phyloP scores from a whole-genome alignment of 2,797 vertebrate species.

The Apogon hyalosoma region DNA sequence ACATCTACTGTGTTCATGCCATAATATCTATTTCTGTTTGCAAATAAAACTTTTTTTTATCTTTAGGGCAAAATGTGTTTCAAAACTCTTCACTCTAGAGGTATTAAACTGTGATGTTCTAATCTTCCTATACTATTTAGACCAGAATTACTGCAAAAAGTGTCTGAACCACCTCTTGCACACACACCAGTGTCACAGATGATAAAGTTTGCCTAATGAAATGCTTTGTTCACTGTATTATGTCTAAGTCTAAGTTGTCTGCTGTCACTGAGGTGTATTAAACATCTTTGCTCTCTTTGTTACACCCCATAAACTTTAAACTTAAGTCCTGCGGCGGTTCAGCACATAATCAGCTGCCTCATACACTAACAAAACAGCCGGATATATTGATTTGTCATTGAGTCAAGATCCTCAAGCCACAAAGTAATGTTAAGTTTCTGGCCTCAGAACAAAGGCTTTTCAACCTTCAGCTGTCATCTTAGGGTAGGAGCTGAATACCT shows the following conservation, averaged over 20 bases:
- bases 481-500: slow-evolving; percentile 58
- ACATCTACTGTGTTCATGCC: too few species aligned
- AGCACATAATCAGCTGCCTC: slow-evolving; percentile 56
- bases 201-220: slow-evolving; percentile 18
- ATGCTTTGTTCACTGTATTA: slow-evolving; percentile 9
- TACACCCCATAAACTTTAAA: slow-evolving; percentile 19
- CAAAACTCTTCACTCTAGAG: too few species aligned
- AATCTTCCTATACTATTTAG: background rate
- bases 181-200: background rate
- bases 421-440: slow-evolving; percentile 46
- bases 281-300: slow-evolving; percentile 10
- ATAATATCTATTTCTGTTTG: background rate
- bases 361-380: slow-evolving; percentile 48
- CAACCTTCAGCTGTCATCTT: slow-evolving; percentile 8
- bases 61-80: too few species aligned
- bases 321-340: slow-evolving; percentile 30
- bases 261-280: slow-evolving; percentile 23
- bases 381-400: slow-evolving; percentile 51
- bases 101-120: background rate
- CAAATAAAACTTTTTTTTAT: too few species aligned
- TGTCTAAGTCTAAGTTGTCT: background rate
- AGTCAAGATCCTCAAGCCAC: slow-evolving; percentile 51
- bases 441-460: slow-evolving; percentile 52
- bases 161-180: background rate
- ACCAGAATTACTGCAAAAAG: background rate